A percentile compares a stretch with the other conserved stretches of the same genome.
Evolutionary conservation across 2,797 vertebrate genomes (phyloP).

Genomic region (Muraenolepis orangiensis): DNA sequence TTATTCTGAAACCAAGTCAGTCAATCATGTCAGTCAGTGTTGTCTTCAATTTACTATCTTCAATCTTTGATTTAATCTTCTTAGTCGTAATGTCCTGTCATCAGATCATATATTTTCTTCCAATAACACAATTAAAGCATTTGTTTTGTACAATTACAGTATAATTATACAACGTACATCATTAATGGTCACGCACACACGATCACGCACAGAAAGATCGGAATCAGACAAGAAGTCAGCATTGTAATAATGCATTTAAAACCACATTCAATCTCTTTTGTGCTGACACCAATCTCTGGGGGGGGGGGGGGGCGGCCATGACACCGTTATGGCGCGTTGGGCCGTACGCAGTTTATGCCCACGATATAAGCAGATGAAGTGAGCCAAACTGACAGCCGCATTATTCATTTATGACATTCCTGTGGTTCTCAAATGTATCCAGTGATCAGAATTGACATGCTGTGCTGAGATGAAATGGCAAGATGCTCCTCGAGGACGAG

Average conservation of each 20-base stretch:
- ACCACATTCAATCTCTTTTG: conserved; percentile 24
- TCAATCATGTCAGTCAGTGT: too few relatives aligned
- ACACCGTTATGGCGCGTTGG: conserved; percentile 25
- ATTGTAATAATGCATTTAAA: conserved; percentile 4
- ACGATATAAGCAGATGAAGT: conserved; percentile 35
- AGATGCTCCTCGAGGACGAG: conserved; percentile 43
- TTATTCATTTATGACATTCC: conserved; percentile 60
- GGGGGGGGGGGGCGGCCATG: conserved; percentile 36
- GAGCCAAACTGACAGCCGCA: conserved; percentile 61
- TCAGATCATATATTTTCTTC: too few relatives aligned
- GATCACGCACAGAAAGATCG: too few relatives aligned
- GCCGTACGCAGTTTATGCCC: conserved; percentile 37
- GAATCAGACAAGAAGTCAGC: background rate
- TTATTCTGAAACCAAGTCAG: too few relatives aligned
- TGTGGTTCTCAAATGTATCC: conserved; percentile 56
- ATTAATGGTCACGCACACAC: background rate
- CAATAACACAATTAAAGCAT: too few relatives aligned
- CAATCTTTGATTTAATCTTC: too few relatives aligned
- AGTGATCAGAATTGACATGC: conserved; percentile 55
- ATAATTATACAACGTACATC: too few relatives aligned
- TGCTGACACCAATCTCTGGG: conserved; percentile 27
- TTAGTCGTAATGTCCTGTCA: too few relatives aligned
- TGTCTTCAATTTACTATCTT: too few relatives aligned
- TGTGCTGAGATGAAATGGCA: conserved; percentile 50
- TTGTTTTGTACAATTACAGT: too few relatives aligned